Evolutionary conservation across 2,113 vertebrate species (phyloP).

Genomic region (Sakesphorus luctuosus): DNA sequence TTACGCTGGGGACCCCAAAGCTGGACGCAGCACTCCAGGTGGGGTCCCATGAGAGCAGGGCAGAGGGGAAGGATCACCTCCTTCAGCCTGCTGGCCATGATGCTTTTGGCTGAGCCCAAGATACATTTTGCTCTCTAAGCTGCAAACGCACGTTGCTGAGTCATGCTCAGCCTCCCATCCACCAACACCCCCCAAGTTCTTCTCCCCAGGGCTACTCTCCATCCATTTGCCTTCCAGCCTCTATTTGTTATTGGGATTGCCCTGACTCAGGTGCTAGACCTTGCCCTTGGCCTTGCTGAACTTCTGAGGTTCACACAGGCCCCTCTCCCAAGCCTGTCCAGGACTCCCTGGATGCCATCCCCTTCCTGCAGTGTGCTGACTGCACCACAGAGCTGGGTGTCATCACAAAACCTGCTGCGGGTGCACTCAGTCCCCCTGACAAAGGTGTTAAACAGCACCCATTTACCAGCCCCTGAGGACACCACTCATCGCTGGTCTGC

Average conservation of each 20-base stretch:
- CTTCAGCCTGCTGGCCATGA: accelerated
- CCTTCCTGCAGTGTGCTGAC: background rate
- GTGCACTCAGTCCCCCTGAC: background rate
- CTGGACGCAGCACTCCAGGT: background rate
- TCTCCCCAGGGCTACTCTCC: background rate
- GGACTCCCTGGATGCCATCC: background rate
- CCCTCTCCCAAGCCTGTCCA: background rate
- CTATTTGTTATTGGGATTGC: background rate
- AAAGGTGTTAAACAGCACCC: background rate
- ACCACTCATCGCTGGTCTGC: accelerated
- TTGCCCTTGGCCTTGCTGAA: background rate
- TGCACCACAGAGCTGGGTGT: background rate
- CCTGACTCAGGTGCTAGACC: background rate
- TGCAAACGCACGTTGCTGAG: background rate
- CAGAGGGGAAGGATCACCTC: background rate
- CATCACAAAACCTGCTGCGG: background rate
- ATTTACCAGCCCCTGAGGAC: background rate
- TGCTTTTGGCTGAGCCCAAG: background rate
- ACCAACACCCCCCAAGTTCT: background rate
- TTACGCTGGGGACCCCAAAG: background rate
- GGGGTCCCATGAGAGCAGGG: background rate
- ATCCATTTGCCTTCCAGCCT: background rate
- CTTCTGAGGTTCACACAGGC: background rate
- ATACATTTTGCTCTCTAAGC: background rate
- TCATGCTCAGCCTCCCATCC: background rate